phyloP scores from a whole-genome alignment of 2,888 invertebrate genomes.

The Nomada fabriciana region DNA sequence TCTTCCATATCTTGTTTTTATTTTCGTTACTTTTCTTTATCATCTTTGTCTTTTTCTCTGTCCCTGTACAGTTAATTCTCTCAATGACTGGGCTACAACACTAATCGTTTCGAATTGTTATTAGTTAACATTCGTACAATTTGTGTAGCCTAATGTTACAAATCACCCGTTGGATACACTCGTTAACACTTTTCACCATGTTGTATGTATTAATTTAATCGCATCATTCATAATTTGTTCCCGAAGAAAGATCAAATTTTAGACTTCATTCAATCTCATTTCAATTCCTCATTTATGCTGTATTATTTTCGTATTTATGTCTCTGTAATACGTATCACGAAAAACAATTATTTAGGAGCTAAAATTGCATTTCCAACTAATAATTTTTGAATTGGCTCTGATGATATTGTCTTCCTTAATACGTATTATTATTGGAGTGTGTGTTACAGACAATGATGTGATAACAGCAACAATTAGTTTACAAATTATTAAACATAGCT shows the following conservation, averaged over 20 bases:
- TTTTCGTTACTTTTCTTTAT: neutral
- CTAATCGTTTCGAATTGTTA: conserved; percentile 1
- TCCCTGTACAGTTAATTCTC: neutral
- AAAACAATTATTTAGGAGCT: conserved; percentile 5
- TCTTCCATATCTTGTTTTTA: neutral
- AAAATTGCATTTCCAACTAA: neutral
- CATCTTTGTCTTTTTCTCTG: conserved; percentile 7
- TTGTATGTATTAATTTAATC: neutral
- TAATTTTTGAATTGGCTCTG: neutral
- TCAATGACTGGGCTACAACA: neutral
- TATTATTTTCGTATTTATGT: neutral
- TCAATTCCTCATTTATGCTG: neutral
- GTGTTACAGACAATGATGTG: conserved; percentile 5
- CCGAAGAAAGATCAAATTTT: neutral
- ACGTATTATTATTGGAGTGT: conserved; percentile 15
- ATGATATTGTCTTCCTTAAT: neutral
- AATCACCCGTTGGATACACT: neutral
- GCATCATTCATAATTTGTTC: no score
- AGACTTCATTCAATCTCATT: neutral
- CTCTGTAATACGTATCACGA: neutral
- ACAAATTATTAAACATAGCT: conserved; percentile 8
- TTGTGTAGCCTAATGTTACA: neutral
- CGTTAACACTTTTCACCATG: neutral
- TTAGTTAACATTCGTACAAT: neutral
- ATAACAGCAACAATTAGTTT: conserved; percentile 4